These are phyloP conservation scores for Eleginops maclovinus DNA, from an alignment of 2,113 vertebrate genomes.

Conservation along the genomic window DNA sequence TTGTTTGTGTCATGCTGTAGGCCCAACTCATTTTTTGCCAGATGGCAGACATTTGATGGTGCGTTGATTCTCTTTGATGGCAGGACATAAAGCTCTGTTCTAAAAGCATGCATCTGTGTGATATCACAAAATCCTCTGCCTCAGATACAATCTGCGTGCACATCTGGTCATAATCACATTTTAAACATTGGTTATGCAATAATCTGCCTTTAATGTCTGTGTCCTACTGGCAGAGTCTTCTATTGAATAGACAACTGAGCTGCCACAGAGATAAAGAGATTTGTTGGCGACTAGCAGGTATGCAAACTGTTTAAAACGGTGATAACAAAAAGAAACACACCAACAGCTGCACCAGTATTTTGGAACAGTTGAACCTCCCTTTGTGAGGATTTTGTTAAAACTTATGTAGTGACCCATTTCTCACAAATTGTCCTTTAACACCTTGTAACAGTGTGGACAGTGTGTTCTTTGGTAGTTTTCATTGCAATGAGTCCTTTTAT, in stretches of 20 bases:
- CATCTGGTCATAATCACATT: conserved; percentile 83
- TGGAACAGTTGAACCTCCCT: conserved; percentile 22
- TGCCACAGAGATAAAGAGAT: conserved; percentile 68
- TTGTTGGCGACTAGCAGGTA: conserved; percentile 58
- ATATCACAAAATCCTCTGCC: conserved; percentile 73
- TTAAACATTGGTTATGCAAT: conserved; percentile 79
- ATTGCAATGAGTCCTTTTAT: neutral
- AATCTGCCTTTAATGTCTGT: conserved; percentile 77
- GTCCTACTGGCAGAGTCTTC: conserved; percentile 63
- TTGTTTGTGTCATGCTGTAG: conserved; percentile 15
- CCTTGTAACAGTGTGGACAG: neutral
- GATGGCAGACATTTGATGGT: conserved; percentile 55
- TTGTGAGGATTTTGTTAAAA: conserved; percentile 27
- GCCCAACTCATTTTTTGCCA: conserved; percentile 51
- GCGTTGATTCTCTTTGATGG: conserved; percentile 54
- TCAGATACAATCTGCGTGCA: conserved; percentile 74
- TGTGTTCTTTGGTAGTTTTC: neutral
- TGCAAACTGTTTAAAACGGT: conserved; percentile 53
- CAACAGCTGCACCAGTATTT: conserved; percentile 6
- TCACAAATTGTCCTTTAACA: neutral
- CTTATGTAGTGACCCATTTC: conserved; percentile 11
- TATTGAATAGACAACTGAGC: conserved; percentile 53
- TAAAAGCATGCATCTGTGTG: conserved; percentile 71
- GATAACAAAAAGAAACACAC: neutral
- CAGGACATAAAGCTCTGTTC: conserved; percentile 61